These are phyloP conservation scores for Agelastica alni DNA, from an alignment of 2,888 invertebrate genomes.

Conservation along the genomic window DNA sequence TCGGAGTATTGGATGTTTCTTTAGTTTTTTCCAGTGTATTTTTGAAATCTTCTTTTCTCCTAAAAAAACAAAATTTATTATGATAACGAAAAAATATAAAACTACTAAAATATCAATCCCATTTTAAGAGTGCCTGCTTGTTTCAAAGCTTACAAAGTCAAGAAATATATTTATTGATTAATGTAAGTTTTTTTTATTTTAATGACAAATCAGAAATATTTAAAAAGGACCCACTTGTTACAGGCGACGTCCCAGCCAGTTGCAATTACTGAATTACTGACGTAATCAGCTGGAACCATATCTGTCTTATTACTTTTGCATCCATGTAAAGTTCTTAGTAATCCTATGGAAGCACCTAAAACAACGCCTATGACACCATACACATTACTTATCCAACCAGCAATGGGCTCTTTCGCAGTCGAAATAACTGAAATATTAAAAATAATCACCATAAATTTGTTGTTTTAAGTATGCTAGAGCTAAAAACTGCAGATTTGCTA, in stretches of 20 bases:
- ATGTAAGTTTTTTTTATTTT: too few species aligned
- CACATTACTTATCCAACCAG: conserved; percentile 72
- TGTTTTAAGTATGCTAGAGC: neutral
- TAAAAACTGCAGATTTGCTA: neutral
- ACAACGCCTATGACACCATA: conserved; percentile 64
- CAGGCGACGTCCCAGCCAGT: conserved; percentile 43
- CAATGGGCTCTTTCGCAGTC: conserved; percentile 47
- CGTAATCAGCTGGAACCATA: conserved; percentile 65
- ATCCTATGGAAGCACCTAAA: conserved; percentile 61
- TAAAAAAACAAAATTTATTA: too few species aligned
- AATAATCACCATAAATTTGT: too few species aligned
- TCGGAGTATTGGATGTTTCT: conserved; percentile 65
- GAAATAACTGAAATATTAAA: conserved; percentile 48
- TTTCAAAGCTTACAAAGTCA: too few species aligned
- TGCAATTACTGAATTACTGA: conserved; percentile 44
- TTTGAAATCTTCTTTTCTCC: conserved; percentile 42
- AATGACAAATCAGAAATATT: neutral
- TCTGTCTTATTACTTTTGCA: conserved; percentile 62
- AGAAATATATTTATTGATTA: too few species aligned
- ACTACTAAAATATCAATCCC: too few species aligned
- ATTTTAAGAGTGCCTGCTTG: too few species aligned
- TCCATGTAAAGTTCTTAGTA: conserved; percentile 64
- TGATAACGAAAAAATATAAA: too few species aligned
- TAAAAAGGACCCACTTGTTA: conserved; percentile 35
- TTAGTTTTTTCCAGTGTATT: conserved; percentile 39